Evolutionary conservation across 2,888 invertebrate species (phyloP), one percentile per base, ranked within the genome.

Genomic region (Drosophila yooni): DNA sequence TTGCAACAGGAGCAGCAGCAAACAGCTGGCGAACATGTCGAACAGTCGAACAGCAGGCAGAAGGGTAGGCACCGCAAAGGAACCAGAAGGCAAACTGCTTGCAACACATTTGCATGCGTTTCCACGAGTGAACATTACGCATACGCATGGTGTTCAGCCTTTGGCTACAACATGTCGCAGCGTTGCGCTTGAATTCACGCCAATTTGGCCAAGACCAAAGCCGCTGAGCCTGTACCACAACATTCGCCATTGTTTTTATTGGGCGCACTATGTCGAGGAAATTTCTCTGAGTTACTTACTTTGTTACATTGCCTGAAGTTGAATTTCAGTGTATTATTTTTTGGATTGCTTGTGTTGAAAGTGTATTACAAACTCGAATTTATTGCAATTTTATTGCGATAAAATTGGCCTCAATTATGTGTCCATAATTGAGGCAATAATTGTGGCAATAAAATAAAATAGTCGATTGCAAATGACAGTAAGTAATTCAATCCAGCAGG

Each of bases 121-220:
- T 36, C 1, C 38, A n/a, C 33, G 48, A 31, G 46, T 29, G 56
- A 64, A 76, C 67, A 75, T 79, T 82, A 74, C 85, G 82, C 76
- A 83, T 83, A 84, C 85, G 88, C 83, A 79, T 63, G 63, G 33
- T 46, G 4, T 71, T 57, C 58, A 71, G 57, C 57, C 67, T 65
- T 51, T 66, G 68, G 79, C 75, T 72, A 57, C 68, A 70, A 82
- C 73, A 79, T 66, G 70, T 60, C 54, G 69, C 60, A 58, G 50
- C 36, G 52, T 58, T 64, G 38, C 29, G 43, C 25, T 29, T 31
- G 43, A 21, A 15, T 21, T 21, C 21, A 21, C 21, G 21, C 21
- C 21, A 21, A 21, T 56, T 63, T 57, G 64, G n/a, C 27, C 18
- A 25, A 18, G 25, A 43, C 64, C 53, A 3, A 4, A 29, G 38